Conservation (phyloP, 2,113 vertebrate species). For the Ramphastos sulfuratus region DNA sequence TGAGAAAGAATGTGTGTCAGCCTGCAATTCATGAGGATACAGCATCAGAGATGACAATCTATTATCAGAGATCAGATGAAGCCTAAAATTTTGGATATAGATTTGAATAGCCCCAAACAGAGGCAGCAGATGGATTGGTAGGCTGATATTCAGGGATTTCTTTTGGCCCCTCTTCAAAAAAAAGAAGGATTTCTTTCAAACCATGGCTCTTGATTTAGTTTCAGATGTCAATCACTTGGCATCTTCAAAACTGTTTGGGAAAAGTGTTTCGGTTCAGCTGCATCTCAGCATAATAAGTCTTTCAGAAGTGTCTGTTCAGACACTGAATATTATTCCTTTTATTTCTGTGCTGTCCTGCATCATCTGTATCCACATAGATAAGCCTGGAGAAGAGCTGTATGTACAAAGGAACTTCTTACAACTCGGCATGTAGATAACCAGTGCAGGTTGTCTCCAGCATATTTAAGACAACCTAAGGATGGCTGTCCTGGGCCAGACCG, state of each 20-base stretch:
- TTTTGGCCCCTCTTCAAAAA: neutral
- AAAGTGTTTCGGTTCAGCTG: constrained; percentile 47
- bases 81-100: constrained; percentile 66
- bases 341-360: neutral
- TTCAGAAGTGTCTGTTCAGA: constrained; percentile 43
- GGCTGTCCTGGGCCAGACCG: neutral
- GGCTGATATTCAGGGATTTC: constrained; percentile 43
- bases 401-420: constrained; percentile 29
- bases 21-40: constrained; percentile 62
- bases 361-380: neutral
- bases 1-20: constrained; percentile 51
- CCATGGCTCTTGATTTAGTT: neutral
- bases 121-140: constrained; percentile 24
- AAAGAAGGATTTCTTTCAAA: constrained; percentile 52
- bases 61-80: constrained; percentile 63
- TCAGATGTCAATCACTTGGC: constrained; percentile 54
- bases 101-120: constrained; percentile 60
- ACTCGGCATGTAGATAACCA: neutral
- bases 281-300: constrained; percentile 40
- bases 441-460: neutral
- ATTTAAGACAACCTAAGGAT: neutral
- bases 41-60: constrained; percentile 65
- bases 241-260: constrained; percentile 39
- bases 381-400: neutral
- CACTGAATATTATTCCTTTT: neutral